Conservation (phyloP, 2,797 vertebrate genomes). For the Chiroxiphia lanceolata region DNA sequence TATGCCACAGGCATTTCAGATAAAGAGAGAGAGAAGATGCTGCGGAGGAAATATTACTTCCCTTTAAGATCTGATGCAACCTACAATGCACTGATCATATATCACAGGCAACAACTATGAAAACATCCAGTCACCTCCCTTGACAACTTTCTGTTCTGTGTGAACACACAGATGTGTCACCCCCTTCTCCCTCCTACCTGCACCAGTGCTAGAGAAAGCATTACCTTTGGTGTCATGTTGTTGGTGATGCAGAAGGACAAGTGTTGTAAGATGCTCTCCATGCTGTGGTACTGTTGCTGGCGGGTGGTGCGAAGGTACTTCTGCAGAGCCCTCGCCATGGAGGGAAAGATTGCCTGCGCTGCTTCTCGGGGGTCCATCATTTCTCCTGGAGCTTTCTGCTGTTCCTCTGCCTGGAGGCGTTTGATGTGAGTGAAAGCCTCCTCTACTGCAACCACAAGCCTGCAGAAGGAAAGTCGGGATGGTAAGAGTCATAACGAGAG, state of each 20-base stretch:
- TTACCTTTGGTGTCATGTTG: conserved; percentile 96
- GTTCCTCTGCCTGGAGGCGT: conserved; percentile 90
- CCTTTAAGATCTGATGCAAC: background rate
- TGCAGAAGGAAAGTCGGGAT: conserved; percentile 43
- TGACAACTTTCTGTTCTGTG: background rate
- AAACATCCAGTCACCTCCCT: background rate
- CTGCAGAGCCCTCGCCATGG: conserved; percentile 94
- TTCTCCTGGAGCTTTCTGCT: conserved; percentile 87
- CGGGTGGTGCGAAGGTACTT: conserved; percentile 96
- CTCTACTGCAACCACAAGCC: conserved; percentile 94
- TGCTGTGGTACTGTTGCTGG: conserved; percentile 96
- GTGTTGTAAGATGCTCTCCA: conserved; percentile 98
- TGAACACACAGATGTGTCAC: background rate
- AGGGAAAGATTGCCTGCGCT: conserved; percentile 94
- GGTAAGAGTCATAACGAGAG: background rate
- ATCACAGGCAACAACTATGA: background rate
- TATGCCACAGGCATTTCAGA: background rate
- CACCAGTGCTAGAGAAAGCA: accelerated
- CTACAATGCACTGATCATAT: background rate
- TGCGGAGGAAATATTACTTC: background rate
- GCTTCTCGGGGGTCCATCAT: conserved; percentile 95
- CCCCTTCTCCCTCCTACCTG: background rate
- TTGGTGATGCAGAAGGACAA: conserved; percentile 93
- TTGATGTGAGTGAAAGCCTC: conserved; percentile 96
- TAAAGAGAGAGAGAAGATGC: background rate